Conservation (phyloP, 2,888 invertebrate genomes). For the Cantharis rustica region DNA sequence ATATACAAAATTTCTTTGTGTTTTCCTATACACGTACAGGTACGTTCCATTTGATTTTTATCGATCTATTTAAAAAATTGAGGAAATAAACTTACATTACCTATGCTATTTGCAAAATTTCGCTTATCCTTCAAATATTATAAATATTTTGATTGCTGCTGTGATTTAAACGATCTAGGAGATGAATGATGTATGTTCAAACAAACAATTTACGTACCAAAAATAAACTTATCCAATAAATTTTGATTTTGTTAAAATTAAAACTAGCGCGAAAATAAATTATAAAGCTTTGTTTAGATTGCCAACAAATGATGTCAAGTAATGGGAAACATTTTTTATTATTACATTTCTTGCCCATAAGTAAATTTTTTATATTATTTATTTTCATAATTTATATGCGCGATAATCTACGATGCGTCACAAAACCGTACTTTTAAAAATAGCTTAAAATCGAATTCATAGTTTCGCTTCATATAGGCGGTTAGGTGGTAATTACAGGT, state of each 20-base stretch:
- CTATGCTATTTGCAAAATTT: conserved; percentile 1
- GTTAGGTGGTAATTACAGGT: no score
- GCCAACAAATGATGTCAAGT: neutral
- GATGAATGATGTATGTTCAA: conserved; percentile 14
- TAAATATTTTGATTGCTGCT: conserved; percentile 21
- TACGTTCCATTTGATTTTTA: conserved; percentile 11
- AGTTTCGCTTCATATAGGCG: no score
- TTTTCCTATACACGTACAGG: conserved; percentile 16
- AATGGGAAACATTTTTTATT: neutral
- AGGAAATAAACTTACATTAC: neutral
- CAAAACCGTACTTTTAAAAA: no score
- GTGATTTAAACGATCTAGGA: conserved; percentile 18
- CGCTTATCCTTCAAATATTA: conserved; percentile 11
- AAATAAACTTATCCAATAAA: conserved; percentile 11
- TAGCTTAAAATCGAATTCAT: no score
- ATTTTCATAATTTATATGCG: neutral
- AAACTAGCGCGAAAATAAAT: neutral
- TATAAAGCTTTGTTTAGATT: neutral
- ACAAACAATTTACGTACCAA: conserved; percentile 8
- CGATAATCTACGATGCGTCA: no score
- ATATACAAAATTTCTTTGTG: conserved; percentile 24
- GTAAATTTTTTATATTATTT: neutral
- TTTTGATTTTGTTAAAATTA: neutral
- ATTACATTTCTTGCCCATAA: neutral
- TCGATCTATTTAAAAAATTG: neutral